These are phyloP conservation scores for Crax fasciolata DNA, from an alignment of 2,797 vertebrate genomes.

Conservation along the genomic window DNA sequence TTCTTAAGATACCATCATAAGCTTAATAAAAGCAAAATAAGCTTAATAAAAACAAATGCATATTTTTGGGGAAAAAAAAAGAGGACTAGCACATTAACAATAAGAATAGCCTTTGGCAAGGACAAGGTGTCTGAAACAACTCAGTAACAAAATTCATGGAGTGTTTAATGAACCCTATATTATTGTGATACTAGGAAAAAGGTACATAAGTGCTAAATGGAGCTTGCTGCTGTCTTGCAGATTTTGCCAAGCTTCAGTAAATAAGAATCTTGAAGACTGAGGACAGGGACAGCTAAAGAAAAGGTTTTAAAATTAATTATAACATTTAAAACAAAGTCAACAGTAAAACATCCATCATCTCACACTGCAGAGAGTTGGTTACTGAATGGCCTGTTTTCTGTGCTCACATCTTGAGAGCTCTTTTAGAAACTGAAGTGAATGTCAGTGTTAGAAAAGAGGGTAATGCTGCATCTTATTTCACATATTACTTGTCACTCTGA, in stretches of 20 bases:
- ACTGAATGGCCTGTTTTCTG: not conserved
- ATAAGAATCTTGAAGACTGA: not conserved
- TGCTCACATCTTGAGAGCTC: not conserved
- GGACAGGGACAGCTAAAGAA: not conserved
- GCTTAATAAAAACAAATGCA: conserved; percentile 10
- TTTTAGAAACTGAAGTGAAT: not conserved
- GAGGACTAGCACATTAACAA: conserved; percentile 13
- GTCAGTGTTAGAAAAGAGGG: not conserved
- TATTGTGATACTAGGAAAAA: conserved; percentile 52
- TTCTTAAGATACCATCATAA: not conserved
- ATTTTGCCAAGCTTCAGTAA: conserved; percentile 51
- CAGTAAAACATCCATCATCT: not conserved
- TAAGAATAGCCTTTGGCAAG: conserved; percentile 60
- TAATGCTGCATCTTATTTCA: too few relatives aligned
- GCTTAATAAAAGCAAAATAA: conserved; percentile 34
- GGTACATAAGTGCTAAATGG: conserved; percentile 35
- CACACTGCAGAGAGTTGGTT: rapidly evolving
- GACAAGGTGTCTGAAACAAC: conserved; percentile 51
- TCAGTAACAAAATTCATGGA: conserved; percentile 59
- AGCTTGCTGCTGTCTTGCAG: conserved; percentile 58
- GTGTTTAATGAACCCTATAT: conserved; percentile 57
- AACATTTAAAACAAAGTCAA: not conserved
- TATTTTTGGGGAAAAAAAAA: not conserved
- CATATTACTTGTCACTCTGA: rapidly evolving
- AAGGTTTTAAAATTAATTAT: not conserved